A percentile compares a stretch with the other conserved stretches of the same genome.
These are phyloP conservation scores for Atrina japonica DNA, from an alignment of 2,888 invertebrate genomes.

Conservation along the genomic window DNA sequence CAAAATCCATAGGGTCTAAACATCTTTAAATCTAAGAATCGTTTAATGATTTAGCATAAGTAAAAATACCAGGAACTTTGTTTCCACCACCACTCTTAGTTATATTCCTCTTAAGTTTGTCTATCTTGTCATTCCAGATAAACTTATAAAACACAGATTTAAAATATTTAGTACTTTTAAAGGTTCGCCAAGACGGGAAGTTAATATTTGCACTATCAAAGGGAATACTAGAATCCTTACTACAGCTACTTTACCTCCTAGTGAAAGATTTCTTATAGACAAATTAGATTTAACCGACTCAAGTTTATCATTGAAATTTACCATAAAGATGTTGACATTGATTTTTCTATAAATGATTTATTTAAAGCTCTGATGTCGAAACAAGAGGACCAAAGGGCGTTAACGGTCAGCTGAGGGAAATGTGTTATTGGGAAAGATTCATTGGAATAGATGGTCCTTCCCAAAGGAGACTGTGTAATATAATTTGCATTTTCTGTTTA, in stretches of 20 bases:
- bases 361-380: too few species aligned
- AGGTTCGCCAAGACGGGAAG: slow-evolving; percentile 12
- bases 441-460: too few species aligned
- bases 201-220: slow-evolving; percentile 16
- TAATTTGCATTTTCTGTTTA: too few species aligned
- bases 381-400: too few species aligned
- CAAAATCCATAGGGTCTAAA: slow-evolving; percentile 3
- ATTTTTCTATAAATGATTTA: slow-evolving; percentile 13
- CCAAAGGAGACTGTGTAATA: too few species aligned
- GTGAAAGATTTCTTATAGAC: slow-evolving; percentile 11
- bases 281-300: slow-evolving; percentile 1
- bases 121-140: slow-evolving; percentile 34
- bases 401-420: too few species aligned
- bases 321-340: background rate
- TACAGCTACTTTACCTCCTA: slow-evolving; percentile 20
- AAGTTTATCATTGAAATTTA: slow-evolving; percentile 22
- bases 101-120: slow-evolving; percentile 27
- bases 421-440: too few species aligned
- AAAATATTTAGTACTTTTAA: slow-evolving; percentile 21
- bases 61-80: slow-evolving; percentile 28
- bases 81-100: slow-evolving; percentile 23
- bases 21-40: slow-evolving; percentile 25
- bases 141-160: slow-evolving; percentile 17
- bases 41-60: slow-evolving; percentile 19
- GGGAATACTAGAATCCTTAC: slow-evolving; percentile 25